Evolutionary conservation across 2,888 invertebrate genomes (phyloP).

Genomic region (Caenorhabditis macrosperma): DNA sequence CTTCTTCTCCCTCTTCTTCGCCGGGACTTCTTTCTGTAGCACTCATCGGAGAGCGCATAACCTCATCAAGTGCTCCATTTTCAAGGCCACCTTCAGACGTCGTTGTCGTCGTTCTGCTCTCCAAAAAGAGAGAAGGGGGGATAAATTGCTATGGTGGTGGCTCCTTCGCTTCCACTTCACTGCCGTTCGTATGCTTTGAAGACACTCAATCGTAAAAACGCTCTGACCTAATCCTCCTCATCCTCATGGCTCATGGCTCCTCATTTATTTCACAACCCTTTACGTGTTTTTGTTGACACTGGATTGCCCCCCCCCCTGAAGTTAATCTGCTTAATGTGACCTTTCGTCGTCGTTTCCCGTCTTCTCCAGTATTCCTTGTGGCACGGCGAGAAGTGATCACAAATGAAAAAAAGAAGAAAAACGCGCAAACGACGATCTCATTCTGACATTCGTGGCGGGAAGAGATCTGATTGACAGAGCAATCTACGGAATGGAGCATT

Average conservation of each 20-base stretch:
- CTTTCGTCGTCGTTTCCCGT: constrained; percentile 13
- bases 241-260: constrained; percentile 1
- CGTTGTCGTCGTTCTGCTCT: neutral
- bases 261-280: neutral
- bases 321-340: constrained; percentile 38
- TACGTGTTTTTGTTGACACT: constrained; percentile 19
- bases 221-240: constrained; percentile 11
- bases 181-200: neutral
- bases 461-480: constrained; percentile 58
- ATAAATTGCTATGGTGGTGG: constrained; percentile 5
- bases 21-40: constrained; percentile 10
- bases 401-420: constrained; percentile 9
- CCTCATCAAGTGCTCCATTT: constrained; percentile 44
- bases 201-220: constrained; percentile 6
- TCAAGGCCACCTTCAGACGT: constrained; percentile 17
- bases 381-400: constrained; percentile 1
- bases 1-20: constrained; percentile 17
- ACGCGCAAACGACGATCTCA: constrained; percentile 12
- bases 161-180: neutral
- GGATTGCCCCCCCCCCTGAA: constrained; percentile 2
- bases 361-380: neutral
- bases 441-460: constrained; percentile 39
- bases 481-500: constrained; percentile 52
- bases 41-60: constrained; percentile 46
- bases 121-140: neutral